Percentiles rank a stretch among this genome's conserved stretches.
These are phyloP conservation scores for Ptiloglossa arizonensis DNA, from an alignment of 1,140 invertebrate species.

Conservation along the genomic window DNA sequence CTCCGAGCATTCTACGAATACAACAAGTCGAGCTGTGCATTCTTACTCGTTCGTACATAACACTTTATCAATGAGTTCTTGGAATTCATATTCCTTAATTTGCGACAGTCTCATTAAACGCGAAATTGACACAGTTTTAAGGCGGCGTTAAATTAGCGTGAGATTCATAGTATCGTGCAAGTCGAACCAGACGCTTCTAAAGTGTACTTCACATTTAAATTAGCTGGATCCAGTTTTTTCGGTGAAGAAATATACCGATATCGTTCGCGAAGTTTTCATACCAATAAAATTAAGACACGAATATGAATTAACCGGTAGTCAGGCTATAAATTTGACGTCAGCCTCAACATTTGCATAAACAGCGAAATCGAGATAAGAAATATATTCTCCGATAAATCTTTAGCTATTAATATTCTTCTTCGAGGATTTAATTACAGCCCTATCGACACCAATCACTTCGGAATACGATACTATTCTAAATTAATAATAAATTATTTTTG, in stretches of 20 bases:
- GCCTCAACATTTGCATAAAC: neutral
- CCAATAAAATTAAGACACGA: neutral
- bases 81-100: slow-evolving; percentile 18
- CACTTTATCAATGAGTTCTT: slow-evolving; percentile 25
- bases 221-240: neutral
- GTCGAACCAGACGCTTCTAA: neutral
- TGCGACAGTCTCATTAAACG: neutral
- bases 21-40: neutral
- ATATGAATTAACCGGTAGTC: neutral
- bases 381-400: too few relatives aligned
- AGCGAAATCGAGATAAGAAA: neutral
- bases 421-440: too few relatives aligned
- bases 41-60: neutral
- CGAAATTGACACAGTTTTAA: slow-evolving; percentile 34
- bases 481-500: too few relatives aligned
- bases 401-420: too few relatives aligned
- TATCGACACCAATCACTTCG: too few relatives aligned
- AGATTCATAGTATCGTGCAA: slow-evolving; percentile 6
- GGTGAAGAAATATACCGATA: neutral
- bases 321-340: neutral
- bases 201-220: slow-evolving; percentile 8
- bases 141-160: slow-evolving; percentile 31
- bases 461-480: too few relatives aligned
- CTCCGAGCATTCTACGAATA: neutral
- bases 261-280: neutral